A percentile compares a stretch with the other conserved stretches of the same genome.
Evolutionary conservation across 2,113 vertebrate species (phyloP).

Genomic region (Typhlomys cinereus): DNA sequence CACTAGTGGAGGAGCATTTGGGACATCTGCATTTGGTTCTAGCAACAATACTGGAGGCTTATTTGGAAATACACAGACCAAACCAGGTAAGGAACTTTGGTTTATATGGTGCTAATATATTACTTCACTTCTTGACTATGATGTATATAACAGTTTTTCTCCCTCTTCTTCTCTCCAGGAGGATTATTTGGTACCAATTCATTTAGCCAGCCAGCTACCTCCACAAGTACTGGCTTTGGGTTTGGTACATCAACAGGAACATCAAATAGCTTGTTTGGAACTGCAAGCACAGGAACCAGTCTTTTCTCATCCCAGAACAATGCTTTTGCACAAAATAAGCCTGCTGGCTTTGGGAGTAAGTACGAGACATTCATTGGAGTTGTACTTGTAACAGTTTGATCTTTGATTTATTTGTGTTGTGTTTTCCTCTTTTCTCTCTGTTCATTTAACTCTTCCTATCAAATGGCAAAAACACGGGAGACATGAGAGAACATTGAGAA

Average conservation of each 20-base stretch:
- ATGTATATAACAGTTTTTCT: not conserved
- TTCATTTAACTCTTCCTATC: not conserved
- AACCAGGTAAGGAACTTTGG: conserved; percentile 89
- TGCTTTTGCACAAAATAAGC: conserved; percentile 95
- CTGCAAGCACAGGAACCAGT: conserved; percentile 89
- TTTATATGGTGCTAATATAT: conserved; percentile 7
- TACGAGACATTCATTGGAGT: not conserved
- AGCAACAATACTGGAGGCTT: conserved; percentile 91
- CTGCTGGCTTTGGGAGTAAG: conserved; percentile 93
- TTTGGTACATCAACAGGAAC: conserved; percentile 93
- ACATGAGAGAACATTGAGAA: conserved; percentile 29
- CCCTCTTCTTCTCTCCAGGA: conserved; percentile 80
- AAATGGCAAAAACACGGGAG: not conserved
- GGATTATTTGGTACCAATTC: conserved; percentile 95
- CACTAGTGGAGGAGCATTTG: conserved; percentile 90
- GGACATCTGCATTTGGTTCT: conserved; percentile 93
- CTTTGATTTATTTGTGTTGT: conserved; percentile 45
- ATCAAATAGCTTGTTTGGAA: conserved; percentile 93
- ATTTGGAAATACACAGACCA: conserved; percentile 93
- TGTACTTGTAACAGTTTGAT: not conserved
- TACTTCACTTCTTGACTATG: not conserved
- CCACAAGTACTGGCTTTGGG: conserved; percentile 93
- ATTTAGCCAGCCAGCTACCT: conserved; percentile 94
- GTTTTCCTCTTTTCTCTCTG: not conserved
- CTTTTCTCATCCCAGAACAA: conserved; percentile 96